These are phyloP conservation scores for Iselma pallidipennis DNA, from an alignment of 2,888 invertebrate genomes.

Conservation along the genomic window DNA sequence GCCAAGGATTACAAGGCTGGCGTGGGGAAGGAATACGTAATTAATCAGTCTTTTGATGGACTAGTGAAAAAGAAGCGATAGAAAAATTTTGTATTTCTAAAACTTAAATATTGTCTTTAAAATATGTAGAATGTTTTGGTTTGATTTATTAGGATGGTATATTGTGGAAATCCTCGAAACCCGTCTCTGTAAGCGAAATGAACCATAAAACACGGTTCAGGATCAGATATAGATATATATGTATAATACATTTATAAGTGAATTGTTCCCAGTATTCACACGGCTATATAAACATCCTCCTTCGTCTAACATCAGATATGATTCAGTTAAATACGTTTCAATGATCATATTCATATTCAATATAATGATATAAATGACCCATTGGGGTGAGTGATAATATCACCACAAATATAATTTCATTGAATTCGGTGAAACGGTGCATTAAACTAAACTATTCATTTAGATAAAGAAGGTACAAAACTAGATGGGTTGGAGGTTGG, in stretches of 20 bases:
- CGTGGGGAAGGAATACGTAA: neutral
- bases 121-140: no score
- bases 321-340: conserved; percentile 38
- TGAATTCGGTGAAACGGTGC: conserved; percentile 6
- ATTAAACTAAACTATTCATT: conserved; percentile 1
- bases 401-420: conserved; percentile 27
- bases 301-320: conserved; percentile 38
- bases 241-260: neutral
- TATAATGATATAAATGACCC: conserved; percentile 36
- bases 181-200: neutral
- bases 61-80: no score
- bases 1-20: neutral
- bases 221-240: neutral
- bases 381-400: conserved; percentile 33
- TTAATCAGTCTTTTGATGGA: no score
- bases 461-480: neutral
- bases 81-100: no score
- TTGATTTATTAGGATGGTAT: no score
- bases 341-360: conserved; percentile 42
- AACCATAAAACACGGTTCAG: neutral
- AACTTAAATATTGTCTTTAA: no score
- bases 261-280: conserved; percentile 18
- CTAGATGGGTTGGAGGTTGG: neutral
- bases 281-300: conserved; percentile 34
- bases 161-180: no score